A percentile compares a stretch with the other conserved stretches of the same genome.
phyloP scores from a whole-genome alignment of 2,113 vertebrate genomes.

The Cricetomys ansorgei region DNA sequence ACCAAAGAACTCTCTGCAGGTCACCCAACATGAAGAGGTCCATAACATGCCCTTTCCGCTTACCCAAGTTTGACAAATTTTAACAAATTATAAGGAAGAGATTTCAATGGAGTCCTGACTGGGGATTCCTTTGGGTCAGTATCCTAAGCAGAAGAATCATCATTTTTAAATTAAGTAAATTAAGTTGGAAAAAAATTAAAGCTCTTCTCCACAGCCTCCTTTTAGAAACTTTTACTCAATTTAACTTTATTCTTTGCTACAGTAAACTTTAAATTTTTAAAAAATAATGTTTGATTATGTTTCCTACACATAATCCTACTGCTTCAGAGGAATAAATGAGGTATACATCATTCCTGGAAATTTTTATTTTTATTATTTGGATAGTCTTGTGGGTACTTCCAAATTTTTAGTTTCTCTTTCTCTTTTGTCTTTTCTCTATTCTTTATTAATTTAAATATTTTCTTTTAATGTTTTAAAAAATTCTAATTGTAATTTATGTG shows the following conservation, averaged over 20 bases:
- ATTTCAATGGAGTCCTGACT: not conserved
- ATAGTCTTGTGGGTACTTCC: not conserved
- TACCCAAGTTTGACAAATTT: not conserved
- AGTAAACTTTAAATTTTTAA: not conserved
- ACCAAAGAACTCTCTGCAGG: not conserved
- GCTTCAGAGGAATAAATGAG: not conserved
- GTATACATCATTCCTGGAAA: not conserved
- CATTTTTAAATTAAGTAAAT: not conserved
- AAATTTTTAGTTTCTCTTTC: not conserved
- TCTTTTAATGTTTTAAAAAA: not conserved
- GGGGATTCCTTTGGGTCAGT: not conserved
- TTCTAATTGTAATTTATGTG: not conserved
- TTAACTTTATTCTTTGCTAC: not conserved
- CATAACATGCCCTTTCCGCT: not conserved
- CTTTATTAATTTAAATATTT: not conserved
- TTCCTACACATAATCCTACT: not conserved
- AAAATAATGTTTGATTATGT: not conserved
- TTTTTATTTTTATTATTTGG: not conserved
- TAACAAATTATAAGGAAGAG: not conserved
- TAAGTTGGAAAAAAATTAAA: not conserved
- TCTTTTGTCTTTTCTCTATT: not conserved
- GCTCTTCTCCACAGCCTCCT: not conserved
- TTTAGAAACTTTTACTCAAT: not conserved
- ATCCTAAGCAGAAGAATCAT: not conserved
- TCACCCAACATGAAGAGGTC: not conserved